phyloP scores from a whole-genome alignment of 2,113 vertebrate species.

The Paraplagusia blochii region DNA sequence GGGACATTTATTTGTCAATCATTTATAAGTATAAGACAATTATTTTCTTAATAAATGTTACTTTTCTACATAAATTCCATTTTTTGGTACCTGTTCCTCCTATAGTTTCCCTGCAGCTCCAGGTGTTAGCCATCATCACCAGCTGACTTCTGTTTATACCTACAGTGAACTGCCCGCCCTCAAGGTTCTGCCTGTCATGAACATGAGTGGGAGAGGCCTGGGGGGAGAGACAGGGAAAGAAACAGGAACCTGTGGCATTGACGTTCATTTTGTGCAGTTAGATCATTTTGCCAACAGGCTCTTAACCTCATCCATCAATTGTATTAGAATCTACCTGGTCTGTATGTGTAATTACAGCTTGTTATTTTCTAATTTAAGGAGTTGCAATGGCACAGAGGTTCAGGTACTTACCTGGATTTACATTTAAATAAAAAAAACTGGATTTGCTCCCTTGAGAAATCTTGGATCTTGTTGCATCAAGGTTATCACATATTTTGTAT shows the following conservation, averaged over 20 bases:
- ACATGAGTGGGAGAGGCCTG: constrained; percentile 9
- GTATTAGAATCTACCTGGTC: too few species aligned
- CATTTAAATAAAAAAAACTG: too few species aligned
- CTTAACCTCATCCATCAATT: background rate
- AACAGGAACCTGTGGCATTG: background rate
- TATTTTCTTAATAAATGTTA: background rate
- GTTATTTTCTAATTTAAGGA: background rate
- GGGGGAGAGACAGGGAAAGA: constrained; percentile 1
- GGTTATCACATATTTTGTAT: background rate
- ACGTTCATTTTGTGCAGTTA: background rate
- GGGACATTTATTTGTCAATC: too few species aligned
- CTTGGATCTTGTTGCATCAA: too few species aligned
- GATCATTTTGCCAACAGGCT: background rate
- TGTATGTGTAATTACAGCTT: background rate
- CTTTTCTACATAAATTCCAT: background rate
- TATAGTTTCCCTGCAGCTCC: background rate
- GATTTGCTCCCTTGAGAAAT: too few species aligned
- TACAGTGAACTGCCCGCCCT: constrained; percentile 2
- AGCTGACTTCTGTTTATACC: constrained; percentile 31
- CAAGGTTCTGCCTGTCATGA: background rate
- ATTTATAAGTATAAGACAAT: too few species aligned
- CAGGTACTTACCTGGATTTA: too few species aligned
- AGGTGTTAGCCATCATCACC: constrained; percentile 37
- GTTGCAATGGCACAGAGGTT: background rate
- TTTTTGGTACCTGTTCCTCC: background rate